These are phyloP conservation scores for Aphelinus atriplicis DNA, from an alignment of 1,140 invertebrate genomes.

Conservation along the genomic window DNA sequence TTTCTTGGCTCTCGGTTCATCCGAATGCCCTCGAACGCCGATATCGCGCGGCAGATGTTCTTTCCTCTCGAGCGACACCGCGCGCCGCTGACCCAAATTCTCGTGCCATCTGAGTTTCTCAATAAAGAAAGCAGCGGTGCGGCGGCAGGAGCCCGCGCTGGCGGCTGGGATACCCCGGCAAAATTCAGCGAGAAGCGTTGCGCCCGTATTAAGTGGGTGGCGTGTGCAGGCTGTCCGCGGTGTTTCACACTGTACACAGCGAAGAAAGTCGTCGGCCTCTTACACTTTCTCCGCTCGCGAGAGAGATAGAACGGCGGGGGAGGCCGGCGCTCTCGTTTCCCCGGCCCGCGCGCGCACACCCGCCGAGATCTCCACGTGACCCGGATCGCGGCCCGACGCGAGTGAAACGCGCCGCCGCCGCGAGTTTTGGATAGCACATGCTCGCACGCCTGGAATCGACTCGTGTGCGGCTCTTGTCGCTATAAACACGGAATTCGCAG, in stretches of 20 bases:
- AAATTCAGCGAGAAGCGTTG: conserved; percentile 18
- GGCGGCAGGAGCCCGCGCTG: background rate
- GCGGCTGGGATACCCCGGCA: background rate
- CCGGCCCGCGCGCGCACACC: background rate
- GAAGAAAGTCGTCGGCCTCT: conserved; percentile 1
- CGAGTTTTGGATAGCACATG: too few relatives aligned
- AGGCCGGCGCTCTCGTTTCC: conserved; percentile 6
- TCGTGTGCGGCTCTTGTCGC: too few relatives aligned
- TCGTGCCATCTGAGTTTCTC: conserved; percentile 11
- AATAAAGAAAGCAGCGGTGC: conserved; percentile 27
- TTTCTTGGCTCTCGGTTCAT: too few relatives aligned
- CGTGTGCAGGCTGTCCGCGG: background rate
- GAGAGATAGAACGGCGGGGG: background rate
- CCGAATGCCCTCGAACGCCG: too few relatives aligned
- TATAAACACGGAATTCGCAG: too few relatives aligned
- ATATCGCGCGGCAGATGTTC: too few relatives aligned
- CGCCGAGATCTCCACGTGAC: conserved; percentile 27
- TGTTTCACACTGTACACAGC: background rate
- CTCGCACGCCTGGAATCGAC: too few relatives aligned
- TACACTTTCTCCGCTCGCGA: conserved; percentile 13
- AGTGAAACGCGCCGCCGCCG: too few relatives aligned
- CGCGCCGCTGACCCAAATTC: background rate
- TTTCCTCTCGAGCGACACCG: too few relatives aligned
- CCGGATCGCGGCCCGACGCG: conserved; percentile 7
- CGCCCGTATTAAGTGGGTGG: background rate